Evolutionary conservation across 2,888 invertebrate species (phyloP), one percentile per base, ranked within the genome.

Genomic region (Drosophila rellima): DNA sequence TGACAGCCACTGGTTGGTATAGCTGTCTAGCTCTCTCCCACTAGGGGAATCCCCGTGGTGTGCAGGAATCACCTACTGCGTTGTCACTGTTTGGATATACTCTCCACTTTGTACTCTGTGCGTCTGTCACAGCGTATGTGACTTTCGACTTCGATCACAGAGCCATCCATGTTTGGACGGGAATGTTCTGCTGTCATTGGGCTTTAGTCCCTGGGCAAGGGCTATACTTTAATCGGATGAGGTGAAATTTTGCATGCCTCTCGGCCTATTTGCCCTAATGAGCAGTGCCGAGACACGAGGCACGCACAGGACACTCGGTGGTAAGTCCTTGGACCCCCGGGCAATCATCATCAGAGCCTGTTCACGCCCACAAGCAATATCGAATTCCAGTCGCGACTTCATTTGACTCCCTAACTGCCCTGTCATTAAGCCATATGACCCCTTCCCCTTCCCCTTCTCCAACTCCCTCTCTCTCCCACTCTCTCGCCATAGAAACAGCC

Each of bases 331-430:
- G 20, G 20, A 26, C 7, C 62, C 45, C 42, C 17, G 18, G 42
- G 62, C 45, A 64, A 50, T 68, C 57, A 55, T 17, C 57, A 55
- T 17, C 26, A 29, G 31, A 23, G 17, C 48, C 37, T 23, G 39
- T 26, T 15, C 67, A 54, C 54, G 54, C 56, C 68, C 59, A 47
- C 50, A 54, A 51, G 56, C 47, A 70, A 79, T 88, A 82, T 86
- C 83, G 69, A 61, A 83, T 82, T 86, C 89, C 74, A 77, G 83
- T 71, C 89, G 70, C 87, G 84, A 74, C 82, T 80, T 70, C 64
- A 83, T 86, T 86, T 80, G 83, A 86, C 89, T 83, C 69, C 62
- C 71, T 68, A 62, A 76, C 83, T 62, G 89, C 67, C 80, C 63
- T 70, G 82, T 81, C 84, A 81, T 81, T 86, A 81, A 66, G 73